These are phyloP conservation scores for Triops longicaudatus DNA, from an alignment of 1,140 invertebrate genomes.

Conservation along the genomic window DNA sequence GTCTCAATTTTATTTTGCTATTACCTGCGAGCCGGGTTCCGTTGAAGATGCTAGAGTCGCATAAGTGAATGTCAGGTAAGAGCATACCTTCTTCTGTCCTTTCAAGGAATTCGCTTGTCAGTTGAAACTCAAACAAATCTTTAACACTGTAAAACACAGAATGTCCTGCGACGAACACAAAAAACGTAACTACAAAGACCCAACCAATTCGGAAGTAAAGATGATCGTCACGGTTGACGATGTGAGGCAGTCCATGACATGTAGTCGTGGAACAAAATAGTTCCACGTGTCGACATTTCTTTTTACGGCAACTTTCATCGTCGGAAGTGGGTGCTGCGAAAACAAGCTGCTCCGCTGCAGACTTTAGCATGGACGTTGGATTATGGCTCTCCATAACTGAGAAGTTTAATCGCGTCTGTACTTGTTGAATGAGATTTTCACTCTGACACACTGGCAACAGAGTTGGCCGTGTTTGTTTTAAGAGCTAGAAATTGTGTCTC, in stretches of 20 bases:
- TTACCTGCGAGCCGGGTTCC: neutral
- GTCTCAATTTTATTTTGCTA: too few relatives aligned
- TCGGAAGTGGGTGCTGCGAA: neutral
- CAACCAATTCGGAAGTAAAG: neutral
- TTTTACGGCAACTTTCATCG: neutral
- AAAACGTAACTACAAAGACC: neutral
- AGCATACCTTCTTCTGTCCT: neutral
- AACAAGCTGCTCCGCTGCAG: too few relatives aligned
- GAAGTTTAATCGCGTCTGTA: too few relatives aligned
- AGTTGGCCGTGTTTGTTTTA: too few relatives aligned
- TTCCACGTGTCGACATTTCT: neutral
- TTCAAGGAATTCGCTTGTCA: neutral
- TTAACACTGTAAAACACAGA: neutral
- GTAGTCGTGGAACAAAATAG: neutral
- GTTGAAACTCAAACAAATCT: neutral
- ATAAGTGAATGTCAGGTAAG: slow-evolving; percentile 24
- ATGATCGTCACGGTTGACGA: slow-evolving; percentile 5
- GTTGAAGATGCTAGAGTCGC: slow-evolving; percentile 24
- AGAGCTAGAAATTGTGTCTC: too few relatives aligned
- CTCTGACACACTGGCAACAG: too few relatives aligned
- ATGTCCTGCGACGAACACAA: neutral
- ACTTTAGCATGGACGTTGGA: too few relatives aligned
- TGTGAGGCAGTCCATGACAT: slow-evolving; percentile 20
- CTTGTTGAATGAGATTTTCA: too few relatives aligned
- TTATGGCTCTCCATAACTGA: too few relatives aligned